A percentile compares a stretch with the other conserved stretches of the same genome.
Conservation (phyloP, 1,140 invertebrate genomes). For the Drosophila burlai region DNA sequence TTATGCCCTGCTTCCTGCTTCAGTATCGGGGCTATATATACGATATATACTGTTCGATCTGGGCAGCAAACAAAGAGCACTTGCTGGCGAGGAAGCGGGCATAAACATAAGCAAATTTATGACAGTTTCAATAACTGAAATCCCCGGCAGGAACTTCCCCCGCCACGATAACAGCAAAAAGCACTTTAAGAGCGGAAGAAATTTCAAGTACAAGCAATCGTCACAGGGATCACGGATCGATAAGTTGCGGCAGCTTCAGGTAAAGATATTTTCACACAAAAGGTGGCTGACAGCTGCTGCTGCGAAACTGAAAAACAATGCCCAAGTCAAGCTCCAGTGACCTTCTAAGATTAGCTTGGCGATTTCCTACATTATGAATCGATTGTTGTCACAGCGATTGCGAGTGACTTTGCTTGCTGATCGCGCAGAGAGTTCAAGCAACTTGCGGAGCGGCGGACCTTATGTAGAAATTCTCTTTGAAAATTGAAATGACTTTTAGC, state of each 20-base stretch:
- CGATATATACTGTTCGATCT: conserved; percentile 24
- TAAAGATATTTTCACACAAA: conserved; percentile 21
- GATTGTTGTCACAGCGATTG: conserved; percentile 30
- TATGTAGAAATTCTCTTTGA: conserved; percentile 33
- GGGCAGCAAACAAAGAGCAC: conserved; percentile 45
- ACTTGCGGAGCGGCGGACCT: not conserved
- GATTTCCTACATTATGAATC: conserved; percentile 8
- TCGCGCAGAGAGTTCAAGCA: conserved; percentile 26
- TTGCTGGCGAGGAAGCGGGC: conserved; percentile 42
- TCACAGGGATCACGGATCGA: conserved; percentile 50
- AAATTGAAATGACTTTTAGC: conserved; percentile 74
- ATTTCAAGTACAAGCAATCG: conserved; percentile 66
- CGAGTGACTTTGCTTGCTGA: conserved; percentile 2
- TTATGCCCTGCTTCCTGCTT: conserved; percentile 66
- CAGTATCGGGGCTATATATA: conserved; percentile 51
- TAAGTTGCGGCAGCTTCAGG: conserved; percentile 22
- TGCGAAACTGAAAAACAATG: conserved; percentile 1
- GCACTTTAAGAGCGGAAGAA: conserved; percentile 56
- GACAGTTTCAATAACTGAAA: conserved; percentile 32
- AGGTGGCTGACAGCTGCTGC: conserved; percentile 18
- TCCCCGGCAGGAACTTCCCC: conserved; percentile 14
- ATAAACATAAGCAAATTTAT: conserved; percentile 49
- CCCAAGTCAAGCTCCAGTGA: not conserved
- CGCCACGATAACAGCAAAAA: conserved; percentile 32
- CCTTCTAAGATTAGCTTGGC: conserved; percentile 23